Evolutionary conservation across 1,140 invertebrate genomes (phyloP).

Genomic region (Diachasma alloeum): DNA sequence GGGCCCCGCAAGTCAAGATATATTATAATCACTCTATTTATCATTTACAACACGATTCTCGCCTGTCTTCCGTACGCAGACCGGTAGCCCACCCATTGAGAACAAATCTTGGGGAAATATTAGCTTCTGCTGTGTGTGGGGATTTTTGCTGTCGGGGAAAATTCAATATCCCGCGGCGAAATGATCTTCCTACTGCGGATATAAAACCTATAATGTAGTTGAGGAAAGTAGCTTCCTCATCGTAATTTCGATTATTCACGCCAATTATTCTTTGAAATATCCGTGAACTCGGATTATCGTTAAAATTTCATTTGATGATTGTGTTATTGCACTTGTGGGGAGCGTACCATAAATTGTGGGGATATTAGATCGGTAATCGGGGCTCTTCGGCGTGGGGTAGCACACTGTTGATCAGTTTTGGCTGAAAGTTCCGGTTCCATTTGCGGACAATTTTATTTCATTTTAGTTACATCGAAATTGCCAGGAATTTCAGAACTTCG

Average conservation of each 20-base stretch:
- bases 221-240: background rate
- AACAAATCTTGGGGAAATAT: slow-evolving; percentile 26
- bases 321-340: too few species aligned
- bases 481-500: too few species aligned
- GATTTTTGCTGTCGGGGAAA: background rate
- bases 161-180: slow-evolving; percentile 32
- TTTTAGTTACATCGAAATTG: too few species aligned
- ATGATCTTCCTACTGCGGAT: background rate
- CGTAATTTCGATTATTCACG: slow-evolving; percentile 17
- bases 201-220: background rate
- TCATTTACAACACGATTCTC: slow-evolving; percentile 47
- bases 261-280: slow-evolving; percentile 24
- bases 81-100: slow-evolving; percentile 46
- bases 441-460: too few species aligned
- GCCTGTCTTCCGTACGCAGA: slow-evolving; percentile 37
- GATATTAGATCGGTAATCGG: too few species aligned
- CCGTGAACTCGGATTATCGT: background rate
- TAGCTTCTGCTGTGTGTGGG: background rate
- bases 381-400: too few species aligned
- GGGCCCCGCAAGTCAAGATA: slow-evolving; percentile 18
- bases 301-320: background rate
- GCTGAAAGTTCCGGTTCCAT: too few species aligned
- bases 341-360: too few species aligned
- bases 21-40: slow-evolving; percentile 57
- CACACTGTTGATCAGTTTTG: too few species aligned